phyloP scores from a whole-genome alignment of 2,888 invertebrate genomes.

The Pseudeuparius sepicola region DNA sequence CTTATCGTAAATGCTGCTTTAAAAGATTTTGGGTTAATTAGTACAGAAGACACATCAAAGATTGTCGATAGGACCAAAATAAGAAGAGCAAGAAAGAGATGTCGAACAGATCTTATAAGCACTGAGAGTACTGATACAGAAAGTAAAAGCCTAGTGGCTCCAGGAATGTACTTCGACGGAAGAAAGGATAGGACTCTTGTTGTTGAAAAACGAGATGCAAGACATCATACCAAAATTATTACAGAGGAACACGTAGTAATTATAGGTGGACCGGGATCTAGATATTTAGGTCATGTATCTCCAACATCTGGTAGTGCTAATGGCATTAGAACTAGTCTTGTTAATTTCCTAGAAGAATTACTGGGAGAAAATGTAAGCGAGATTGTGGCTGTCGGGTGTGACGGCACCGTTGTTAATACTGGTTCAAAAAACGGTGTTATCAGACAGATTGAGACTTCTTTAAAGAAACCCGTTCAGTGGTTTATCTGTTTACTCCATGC shows the following conservation, averaged over 20 bases:
- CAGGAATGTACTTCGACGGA: conserved; percentile 12
- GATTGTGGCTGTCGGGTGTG: conserved; percentile 19
- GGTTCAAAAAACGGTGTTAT: conserved; percentile 23
- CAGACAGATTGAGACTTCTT: conserved; percentile 19
- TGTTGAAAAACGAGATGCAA: conserved; percentile 2
- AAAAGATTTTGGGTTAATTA: no score
- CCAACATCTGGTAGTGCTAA: conserved; percentile 13
- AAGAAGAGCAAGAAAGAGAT: conserved; percentile 6
- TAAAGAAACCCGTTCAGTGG: conserved; percentile 24
- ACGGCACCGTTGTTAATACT: conserved; percentile 25
- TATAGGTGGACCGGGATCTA: conserved; percentile 8
- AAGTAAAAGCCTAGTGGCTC: conserved; percentile 4
- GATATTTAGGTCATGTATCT: conserved; percentile 9
- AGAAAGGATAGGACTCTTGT: conserved; percentile 10
- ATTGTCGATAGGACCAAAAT: conserved; percentile 10
- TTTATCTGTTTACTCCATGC: no score
- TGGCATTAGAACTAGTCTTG: conserved; percentile 8
- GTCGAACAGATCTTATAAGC: conserved; percentile 2
- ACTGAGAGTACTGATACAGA: conserved; percentile 5
- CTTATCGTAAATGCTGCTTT: conserved; percentile 11
- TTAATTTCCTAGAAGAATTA: no score
- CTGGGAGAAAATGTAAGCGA: no score
- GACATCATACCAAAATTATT: no score
- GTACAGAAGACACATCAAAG: no score
- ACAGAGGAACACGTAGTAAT: conserved; percentile 11